Base-by-base conservation (phyloP, 2,888 invertebrate genomes). In the Serrognathus titanus region DNA sequence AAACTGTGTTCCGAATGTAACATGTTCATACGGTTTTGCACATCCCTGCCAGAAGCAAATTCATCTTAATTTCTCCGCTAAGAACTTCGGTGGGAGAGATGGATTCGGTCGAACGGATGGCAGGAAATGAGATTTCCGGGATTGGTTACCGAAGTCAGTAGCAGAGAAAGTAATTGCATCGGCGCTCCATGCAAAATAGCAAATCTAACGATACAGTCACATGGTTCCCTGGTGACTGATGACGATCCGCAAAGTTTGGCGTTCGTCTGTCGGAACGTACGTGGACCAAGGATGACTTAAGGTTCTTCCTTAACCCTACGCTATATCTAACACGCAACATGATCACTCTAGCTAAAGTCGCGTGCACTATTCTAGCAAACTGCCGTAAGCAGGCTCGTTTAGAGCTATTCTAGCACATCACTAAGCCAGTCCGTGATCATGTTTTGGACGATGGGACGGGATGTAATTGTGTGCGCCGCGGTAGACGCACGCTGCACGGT, bases 151-250 rank as follows among this genome's bases (percentile, higher is more conserved):
- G 75, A 79, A 81, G 81, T 81, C 75, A 75, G 72, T 80, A 79
- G 79, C 78, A 80, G 79, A 81, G 75, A 75, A 76, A 74, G 75
- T 75, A 69, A 61, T 61, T 67, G 73, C 75, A 79, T 80, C 80
- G 80, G 67, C 78, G 86, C 87, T 82, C 85, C 88, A 89, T 89
- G 89, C 89, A 88, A 89, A 89, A 88, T 88, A 85, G 86, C 83
- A 83, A 83, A 85, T 84, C 84, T 81, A 85, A 69, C 71, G 72
- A 75, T 73, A 74, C 72, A 86, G 85, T 86, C 87, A 87, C 87
- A 87, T 87, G 88, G 88, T 88, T 85, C 85, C 85, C 84, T 82
- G 80, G 73, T 73, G 72, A 73, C 70, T 66, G 65, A 43, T 43
- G 13, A 10, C 16, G 20, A 16, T 43, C 20, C 12, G 10, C 16